Conservation (phyloP, 2,113 vertebrate genomes). For the Mugil cephalus region DNA sequence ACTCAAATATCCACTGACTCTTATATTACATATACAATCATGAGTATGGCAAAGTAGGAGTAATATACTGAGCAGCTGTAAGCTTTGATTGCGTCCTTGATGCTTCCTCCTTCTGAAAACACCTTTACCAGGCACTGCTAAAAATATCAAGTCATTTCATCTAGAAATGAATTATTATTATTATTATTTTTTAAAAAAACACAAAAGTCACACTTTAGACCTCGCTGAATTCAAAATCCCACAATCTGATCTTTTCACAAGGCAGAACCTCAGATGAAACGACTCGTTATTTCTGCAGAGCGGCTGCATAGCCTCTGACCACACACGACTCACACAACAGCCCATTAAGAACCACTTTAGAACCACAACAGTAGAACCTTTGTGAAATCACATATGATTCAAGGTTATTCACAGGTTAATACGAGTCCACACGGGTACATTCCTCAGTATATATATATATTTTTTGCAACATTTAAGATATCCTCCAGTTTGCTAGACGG, state of each 20-base stretch:
- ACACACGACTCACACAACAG: constrained; percentile 53
- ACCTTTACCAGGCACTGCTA: constrained; percentile 25
- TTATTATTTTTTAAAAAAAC: too few species aligned
- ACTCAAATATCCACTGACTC: constrained; percentile 53
- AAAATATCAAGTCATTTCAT: constrained; percentile 43
- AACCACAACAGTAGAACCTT: constrained; percentile 65
- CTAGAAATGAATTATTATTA: constrained; percentile 30
- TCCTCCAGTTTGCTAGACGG: constrained; percentile 54
- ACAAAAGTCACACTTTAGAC: constrained; percentile 21
- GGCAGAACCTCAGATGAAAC: constrained; percentile 39
- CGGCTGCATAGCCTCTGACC: constrained; percentile 39
- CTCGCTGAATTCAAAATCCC: not conserved
- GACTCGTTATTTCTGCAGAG: constrained; percentile 40
- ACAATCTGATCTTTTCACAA: not conserved
- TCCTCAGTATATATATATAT: constrained; percentile 59
- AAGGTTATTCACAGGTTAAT: constrained; percentile 69
- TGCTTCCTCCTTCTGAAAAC: constrained; percentile 62
- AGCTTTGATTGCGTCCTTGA: constrained; percentile 36
- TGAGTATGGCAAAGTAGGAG: constrained; percentile 55
- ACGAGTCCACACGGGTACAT: constrained; percentile 80
- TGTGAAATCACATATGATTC: constrained; percentile 43
- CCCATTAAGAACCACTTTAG: constrained; percentile 69
- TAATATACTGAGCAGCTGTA: constrained; percentile 45
- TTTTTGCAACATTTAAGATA: constrained; percentile 70
- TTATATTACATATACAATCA: constrained; percentile 71